Base-by-base conservation (phyloP, 2,888 invertebrate genomes). In the Trachelus iudaicus region DNA sequence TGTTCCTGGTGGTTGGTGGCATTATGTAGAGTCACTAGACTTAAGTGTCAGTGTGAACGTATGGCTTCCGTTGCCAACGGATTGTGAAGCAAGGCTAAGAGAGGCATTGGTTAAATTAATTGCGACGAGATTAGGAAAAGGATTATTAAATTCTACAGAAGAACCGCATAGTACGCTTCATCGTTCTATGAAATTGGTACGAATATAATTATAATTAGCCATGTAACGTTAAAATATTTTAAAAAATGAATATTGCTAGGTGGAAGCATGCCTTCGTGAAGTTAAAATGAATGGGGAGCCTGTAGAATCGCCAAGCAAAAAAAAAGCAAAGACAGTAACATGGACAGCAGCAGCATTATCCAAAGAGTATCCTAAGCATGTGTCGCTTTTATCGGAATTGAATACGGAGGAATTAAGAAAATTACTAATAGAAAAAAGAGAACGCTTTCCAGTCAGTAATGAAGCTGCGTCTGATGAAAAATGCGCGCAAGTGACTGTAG, bases 1-100 rank as follows among this genome's bases (percentile, higher is more conserved):
- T 86, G 96, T 99, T 11, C 99, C 99, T 0, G 94, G 94, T 80
- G 96, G 96, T 80, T 99, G 99, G 98, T 99, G 99, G 99, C 99
- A 99, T 92, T 98, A 96, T 92, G 99, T 98, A 0, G 97, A 97
- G 91, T 93, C 93, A 81, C 81, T 92, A 71, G 92, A 92, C 30
- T 91, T 93, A 12, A 92, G 93, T 69, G 89, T 95, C 69, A 94
- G 94, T 83, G 90, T 95, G n/a, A 98, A 98, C 89, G 91, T 95
- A 56, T 96, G 97, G 93, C 90, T 98, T 82, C 96, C 97, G 73
- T 91, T 96, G 92, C 96, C 95, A 92, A 81, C 82, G 34, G 91
- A 91, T 81, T 86, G 84, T 79, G 74, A 84, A 77, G 83, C 87
- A 56, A 86, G 91, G 82, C 81, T 91, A 40, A 88, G 85, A 78